Evolutionary conservation across 2,113 vertebrate species (phyloP).

Genomic region (Chrysemys picta): DNA sequence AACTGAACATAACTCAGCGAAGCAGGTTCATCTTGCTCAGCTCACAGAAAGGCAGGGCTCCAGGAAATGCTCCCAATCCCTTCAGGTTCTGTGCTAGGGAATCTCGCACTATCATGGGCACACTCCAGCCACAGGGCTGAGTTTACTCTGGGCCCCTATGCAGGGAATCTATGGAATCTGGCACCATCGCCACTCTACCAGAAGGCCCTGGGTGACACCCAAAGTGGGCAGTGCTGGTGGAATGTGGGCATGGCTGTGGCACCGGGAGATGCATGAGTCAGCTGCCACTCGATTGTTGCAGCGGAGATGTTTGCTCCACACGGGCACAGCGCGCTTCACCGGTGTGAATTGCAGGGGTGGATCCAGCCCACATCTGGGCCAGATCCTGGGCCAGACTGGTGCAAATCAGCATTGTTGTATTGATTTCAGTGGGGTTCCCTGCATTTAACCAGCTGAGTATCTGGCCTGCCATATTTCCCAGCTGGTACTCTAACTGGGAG

Average conservation of each 20-base stretch:
- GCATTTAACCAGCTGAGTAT: neutral
- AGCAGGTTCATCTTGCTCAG: neutral
- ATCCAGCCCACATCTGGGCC: neutral
- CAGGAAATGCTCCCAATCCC: neutral
- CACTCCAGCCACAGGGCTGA: neutral
- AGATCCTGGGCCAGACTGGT: neutral
- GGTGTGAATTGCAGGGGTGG: neutral
- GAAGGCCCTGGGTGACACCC: neutral
- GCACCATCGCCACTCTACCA: neutral
- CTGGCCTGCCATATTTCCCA: neutral
- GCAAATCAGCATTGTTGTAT: neutral
- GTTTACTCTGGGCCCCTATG: neutral
- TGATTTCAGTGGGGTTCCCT: neutral
- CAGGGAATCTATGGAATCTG: neutral
- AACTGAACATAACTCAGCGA: neutral
- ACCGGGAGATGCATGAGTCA: neutral
- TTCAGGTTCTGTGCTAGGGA: too few relatives aligned
- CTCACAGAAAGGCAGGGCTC: neutral
- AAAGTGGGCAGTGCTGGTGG: neutral
- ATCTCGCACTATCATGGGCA: neutral
- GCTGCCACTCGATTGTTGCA: neutral
- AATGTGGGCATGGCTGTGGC: neutral
- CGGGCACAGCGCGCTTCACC: neutral
- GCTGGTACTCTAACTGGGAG: neutral
- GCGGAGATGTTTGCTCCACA: neutral